A percentile compares a stretch with the other conserved stretches of the same genome.
Evolutionary conservation across 1,140 invertebrate species (phyloP).

Genomic region (Thrips palmi): DNA sequence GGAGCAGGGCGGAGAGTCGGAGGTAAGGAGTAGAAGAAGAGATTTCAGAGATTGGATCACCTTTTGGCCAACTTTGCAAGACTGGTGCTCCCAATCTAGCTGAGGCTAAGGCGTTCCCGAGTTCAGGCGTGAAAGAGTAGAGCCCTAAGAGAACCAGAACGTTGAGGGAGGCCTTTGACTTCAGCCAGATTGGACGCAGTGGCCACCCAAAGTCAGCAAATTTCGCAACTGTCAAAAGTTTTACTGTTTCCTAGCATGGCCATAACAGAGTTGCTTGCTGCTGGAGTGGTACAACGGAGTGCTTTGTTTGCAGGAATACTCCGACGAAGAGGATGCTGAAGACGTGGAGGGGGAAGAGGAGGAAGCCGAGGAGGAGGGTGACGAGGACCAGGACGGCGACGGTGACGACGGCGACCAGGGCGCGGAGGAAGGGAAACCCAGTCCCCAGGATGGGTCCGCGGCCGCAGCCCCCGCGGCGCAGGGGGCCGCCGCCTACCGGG

Average conservation of each 20-base stretch:
- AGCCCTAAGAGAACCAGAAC: neutral
- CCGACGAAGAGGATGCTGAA: slow-evolving; percentile 11
- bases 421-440: too few relatives aligned
- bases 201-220: too few relatives aligned
- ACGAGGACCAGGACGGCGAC: slow-evolving; percentile 12
- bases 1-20: slow-evolving; percentile 23
- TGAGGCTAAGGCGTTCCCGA: neutral
- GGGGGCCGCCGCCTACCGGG: slow-evolving; percentile 24
- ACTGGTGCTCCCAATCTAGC: too few relatives aligned
- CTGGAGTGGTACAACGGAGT: too few relatives aligned
- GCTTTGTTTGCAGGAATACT: slow-evolving; percentile 8
- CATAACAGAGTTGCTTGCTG: too few relatives aligned
- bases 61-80: neutral
- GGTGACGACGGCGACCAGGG: slow-evolving; percentile 13
- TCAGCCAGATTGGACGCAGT: too few relatives aligned
- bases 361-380: slow-evolving; percentile 16
- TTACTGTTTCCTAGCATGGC: neutral
- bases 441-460: too few relatives aligned
- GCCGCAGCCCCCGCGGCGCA: too few relatives aligned
- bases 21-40: neutral
- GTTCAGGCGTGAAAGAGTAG: neutral
- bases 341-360: slow-evolving; percentile 18
- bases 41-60: slow-evolving; percentile 2
- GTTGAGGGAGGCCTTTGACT: too few relatives aligned
- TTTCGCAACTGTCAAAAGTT: neutral